A percentile compares a stretch with the other conserved stretches of the same genome.
phyloP scores from a whole-genome alignment of 2,113 vertebrate genomes.

The Pituophis catenifer region DNA sequence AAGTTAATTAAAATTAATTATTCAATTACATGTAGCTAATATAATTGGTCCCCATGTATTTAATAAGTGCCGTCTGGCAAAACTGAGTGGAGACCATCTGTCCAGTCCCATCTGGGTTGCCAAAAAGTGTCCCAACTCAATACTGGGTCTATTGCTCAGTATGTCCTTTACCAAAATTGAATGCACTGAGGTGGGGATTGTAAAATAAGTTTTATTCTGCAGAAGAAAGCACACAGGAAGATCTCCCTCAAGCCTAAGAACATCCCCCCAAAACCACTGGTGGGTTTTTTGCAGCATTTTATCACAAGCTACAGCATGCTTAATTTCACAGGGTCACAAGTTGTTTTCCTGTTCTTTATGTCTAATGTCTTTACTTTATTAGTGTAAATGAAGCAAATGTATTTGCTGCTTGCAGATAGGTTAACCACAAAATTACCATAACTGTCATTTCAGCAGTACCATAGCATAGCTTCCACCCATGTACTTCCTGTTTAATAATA shows the following conservation, averaged over 20 bases:
- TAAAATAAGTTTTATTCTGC: not conserved
- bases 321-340: not conserved
- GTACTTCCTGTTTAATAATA: not conserved
- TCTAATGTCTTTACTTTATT: not conserved
- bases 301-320: not conserved
- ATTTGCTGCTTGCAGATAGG: not conserved
- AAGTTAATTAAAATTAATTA: not conserved
- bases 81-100: not conserved
- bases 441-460: not conserved
- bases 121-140: not conserved
- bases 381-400: not conserved
- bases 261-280: not conserved
- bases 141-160: not conserved
- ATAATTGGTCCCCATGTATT: not conserved
- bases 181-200: not conserved
- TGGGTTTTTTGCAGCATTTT: not conserved
- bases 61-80: not conserved
- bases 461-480: not conserved
- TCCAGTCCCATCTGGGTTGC: not conserved
- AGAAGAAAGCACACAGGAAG: not conserved
- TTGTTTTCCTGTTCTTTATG: not conserved
- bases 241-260: not conserved
- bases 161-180: not conserved
- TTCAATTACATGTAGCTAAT: not conserved
- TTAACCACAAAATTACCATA: not conserved